Evolutionary conservation across 92 coral and sea anemone genomes (phyloP), one percentile per base, ranked within the genome.

Genomic region (Metridium senile): DNA sequence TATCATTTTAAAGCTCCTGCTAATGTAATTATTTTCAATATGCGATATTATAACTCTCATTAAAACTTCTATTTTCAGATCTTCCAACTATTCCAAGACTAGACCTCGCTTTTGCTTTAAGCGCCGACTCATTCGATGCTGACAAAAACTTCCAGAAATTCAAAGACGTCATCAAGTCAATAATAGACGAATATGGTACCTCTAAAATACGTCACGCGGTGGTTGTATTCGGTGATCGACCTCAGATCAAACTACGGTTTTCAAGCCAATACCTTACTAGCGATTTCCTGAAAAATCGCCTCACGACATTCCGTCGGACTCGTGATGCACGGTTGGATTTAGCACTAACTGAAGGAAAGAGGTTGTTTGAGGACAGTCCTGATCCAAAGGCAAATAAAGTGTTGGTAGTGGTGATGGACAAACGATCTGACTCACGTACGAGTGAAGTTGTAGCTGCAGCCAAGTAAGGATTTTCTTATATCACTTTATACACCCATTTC

Each of bases 31-130:
- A n/a, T n/a, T n/a, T n/a, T n/a, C n/a, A n/a, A n/a, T n/a, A n/a
- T n/a, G n/a, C n/a, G n/a, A n/a, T n/a, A n/a, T 45, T 45, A 45
- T 16, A 45, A 58, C 6, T 58, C 65, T 58, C 17, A 26, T 66
- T 66, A 22, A 28, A 39, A 10, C 46, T 10, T 53, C n/a, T 11
- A 30, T 16, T 45, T 28, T 20, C 68, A 87, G 91, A 78, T 47
- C 91, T 87, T 10, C 87, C 81, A 51, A 22, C 68, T 1, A 79
- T 89, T 20, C 89, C 93, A 19, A 52, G 83, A 66, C 87, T 86
- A 21, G 90, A 92, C 81, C 78, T 92, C 26, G 87, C 78, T 53
- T 92, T 92, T 56, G 91, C 93, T 2, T 58, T 88, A 28, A 83
- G 88, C 31, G 91, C 97, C 29, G 75, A 84, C 25, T 85, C 87